These are phyloP conservation scores for Drosophila formosana DNA, from an alignment of 2,888 invertebrate genomes.

Conservation along the genomic window DNA sequence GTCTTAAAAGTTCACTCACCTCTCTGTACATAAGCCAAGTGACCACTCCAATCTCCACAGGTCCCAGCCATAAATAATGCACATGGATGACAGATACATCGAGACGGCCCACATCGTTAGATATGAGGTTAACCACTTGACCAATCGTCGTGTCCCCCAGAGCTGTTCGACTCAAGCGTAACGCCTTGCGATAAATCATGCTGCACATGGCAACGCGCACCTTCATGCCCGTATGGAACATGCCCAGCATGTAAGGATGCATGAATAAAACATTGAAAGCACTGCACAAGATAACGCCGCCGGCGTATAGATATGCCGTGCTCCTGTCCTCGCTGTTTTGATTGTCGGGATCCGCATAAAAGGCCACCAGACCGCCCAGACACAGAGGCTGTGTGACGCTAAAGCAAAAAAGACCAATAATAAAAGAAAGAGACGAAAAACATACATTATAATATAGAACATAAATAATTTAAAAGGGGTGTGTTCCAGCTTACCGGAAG, in stretches of 20 bases:
- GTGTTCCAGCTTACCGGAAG: slow-evolving; percentile 84
- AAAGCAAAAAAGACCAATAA: slow-evolving; percentile 34
- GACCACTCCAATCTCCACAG: slow-evolving; percentile 92
- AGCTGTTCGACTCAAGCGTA: slow-evolving; percentile 90
- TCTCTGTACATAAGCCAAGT: slow-evolving; percentile 91
- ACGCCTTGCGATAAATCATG: slow-evolving; percentile 89
- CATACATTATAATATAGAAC: slow-evolving; percentile 30
- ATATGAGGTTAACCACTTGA: slow-evolving; percentile 94
- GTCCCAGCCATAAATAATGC: slow-evolving; percentile 97
- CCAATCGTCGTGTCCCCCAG: slow-evolving; percentile 91
- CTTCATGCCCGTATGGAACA: slow-evolving; percentile 84
- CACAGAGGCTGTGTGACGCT: slow-evolving; percentile 89
- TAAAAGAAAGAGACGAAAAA: background rate
- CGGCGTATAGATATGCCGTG: slow-evolving; percentile 91
- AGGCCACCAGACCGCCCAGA: slow-evolving; percentile 88
- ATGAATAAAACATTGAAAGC: slow-evolving; percentile 91
- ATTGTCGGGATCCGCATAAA: slow-evolving; percentile 84
- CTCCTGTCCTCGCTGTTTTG: slow-evolving; percentile 81
- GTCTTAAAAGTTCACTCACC: slow-evolving; percentile 81
- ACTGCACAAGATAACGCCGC: slow-evolving; percentile 90
- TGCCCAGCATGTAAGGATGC: slow-evolving; percentile 95
- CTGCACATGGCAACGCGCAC: slow-evolving; percentile 89
- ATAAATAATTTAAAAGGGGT: slow-evolving; percentile 65
- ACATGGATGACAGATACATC: slow-evolving; percentile 91
- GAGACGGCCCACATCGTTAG: slow-evolving; percentile 94